Evolutionary conservation across 35 echinoderm and acorn worm genomes (phyloP).

Genomic region (Hemicentrotus pulcherrimus): DNA sequence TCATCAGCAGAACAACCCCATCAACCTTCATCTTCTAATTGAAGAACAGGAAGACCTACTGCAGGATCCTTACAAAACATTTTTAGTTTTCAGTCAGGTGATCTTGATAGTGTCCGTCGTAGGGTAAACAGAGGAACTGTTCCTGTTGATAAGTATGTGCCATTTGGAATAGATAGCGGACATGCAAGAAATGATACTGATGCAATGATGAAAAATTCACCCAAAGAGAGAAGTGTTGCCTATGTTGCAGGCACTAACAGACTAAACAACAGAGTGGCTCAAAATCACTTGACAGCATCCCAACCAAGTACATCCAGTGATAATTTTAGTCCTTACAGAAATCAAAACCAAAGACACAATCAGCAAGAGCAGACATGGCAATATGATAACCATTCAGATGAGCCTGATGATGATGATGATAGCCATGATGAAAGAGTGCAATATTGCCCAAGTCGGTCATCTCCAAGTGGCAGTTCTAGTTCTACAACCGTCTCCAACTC

Average conservation of each 20-base stretch:
- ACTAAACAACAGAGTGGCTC: neutral
- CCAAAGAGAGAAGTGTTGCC: slow-evolving; percentile 16
- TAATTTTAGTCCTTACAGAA: neutral
- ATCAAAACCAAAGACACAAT: neutral
- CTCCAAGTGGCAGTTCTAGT: neutral
- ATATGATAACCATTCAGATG: neutral
- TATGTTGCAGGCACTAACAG: slow-evolving; percentile 42
- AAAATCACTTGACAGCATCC: neutral
- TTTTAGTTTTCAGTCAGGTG: neutral
- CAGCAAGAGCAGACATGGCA: neutral
- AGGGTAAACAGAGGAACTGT: neutral
- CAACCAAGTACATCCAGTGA: neutral
- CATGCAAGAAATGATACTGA: neutral
- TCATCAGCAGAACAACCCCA: neutral
- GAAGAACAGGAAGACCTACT: neutral
- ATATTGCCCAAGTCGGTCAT: neutral
- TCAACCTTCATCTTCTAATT: neutral
- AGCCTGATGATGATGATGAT: slow-evolving; percentile 3
- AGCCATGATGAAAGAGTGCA: neutral
- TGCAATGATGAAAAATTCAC: neutral
- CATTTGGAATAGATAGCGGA: neutral
- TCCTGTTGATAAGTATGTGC: neutral
- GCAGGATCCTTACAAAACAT: neutral
- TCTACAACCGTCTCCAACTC: neutral
- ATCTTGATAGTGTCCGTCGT: neutral